A percentile compares a stretch with the other conserved stretches of the same genome.
These are phyloP conservation scores for Caenorhabditis sp. DNA, from an alignment of 2,888 invertebrate species.

Conservation along the genomic window DNA sequence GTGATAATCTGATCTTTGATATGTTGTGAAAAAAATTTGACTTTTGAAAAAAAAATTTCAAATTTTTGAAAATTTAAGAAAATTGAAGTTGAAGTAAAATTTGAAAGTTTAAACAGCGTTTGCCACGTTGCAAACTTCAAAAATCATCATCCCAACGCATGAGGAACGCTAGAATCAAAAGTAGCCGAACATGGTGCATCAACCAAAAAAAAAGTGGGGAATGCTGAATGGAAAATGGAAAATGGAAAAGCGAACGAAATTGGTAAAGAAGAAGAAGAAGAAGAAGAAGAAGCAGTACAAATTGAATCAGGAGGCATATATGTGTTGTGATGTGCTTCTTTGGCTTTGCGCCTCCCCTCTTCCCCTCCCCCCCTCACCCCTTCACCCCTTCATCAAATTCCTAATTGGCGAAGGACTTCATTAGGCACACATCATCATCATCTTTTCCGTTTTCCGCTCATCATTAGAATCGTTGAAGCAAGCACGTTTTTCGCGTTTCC, in stretches of 20 bases:
- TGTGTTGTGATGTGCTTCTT: not conserved
- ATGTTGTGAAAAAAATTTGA: not conserved
- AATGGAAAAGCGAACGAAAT: constrained; percentile 9
- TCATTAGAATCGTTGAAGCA: constrained; percentile 1
- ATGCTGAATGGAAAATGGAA: not conserved
- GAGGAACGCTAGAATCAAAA: too few relatives aligned
- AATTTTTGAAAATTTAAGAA: not conserved
- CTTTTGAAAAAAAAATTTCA: not conserved
- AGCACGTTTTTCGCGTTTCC: not conserved
- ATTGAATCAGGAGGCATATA: constrained; percentile 47
- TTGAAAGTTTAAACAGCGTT: too few relatives aligned
- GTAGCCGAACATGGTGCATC: not conserved
- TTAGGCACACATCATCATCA: constrained; percentile 3
- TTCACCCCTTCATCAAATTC: constrained; percentile 12
- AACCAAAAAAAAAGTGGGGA: not conserved
- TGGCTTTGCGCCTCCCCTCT: constrained; percentile 17
- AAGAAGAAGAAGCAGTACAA: constrained; percentile 50
- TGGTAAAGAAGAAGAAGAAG: not conserved
- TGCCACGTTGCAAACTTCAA: too few relatives aligned
- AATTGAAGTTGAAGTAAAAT: too few relatives aligned
- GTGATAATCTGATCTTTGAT: not conserved
- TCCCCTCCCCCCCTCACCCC: constrained; percentile 2
- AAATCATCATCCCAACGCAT: too few relatives aligned
- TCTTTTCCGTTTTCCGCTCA: too few relatives aligned
- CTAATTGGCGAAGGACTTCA: constrained; percentile 12